phyloP scores from a whole-genome alignment of 2,888 invertebrate species.

The Morpho achilles region DNA sequence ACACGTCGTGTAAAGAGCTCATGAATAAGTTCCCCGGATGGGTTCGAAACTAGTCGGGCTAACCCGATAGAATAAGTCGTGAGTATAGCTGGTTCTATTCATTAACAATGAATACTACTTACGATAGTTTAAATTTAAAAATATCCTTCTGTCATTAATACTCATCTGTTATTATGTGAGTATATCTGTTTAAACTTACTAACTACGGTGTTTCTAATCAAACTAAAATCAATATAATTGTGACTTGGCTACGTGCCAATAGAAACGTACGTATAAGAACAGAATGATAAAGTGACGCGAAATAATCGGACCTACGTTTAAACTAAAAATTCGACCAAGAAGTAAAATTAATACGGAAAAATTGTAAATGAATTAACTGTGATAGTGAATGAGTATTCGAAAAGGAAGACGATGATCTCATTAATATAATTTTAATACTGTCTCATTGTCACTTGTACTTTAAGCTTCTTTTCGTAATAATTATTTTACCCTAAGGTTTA shows the following conservation, averaged over 20 bases:
- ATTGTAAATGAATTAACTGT: slow-evolving; percentile 69
- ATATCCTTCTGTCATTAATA: slow-evolving; percentile 5
- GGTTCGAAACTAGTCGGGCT: too few species aligned
- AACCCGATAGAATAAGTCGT: too few species aligned
- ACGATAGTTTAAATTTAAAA: neutral
- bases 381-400: slow-evolving; percentile 54
- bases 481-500: slow-evolving; percentile 14
- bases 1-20: too few species aligned
- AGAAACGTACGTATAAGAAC: neutral
- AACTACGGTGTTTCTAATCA: too few species aligned
- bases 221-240: too few species aligned
- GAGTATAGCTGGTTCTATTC: too few species aligned
- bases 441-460: slow-evolving; percentile 8
- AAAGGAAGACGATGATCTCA: slow-evolving; percentile 36
- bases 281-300: neutral
- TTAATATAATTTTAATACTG: slow-evolving; percentile 18
- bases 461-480: slow-evolving; percentile 16
- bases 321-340: slow-evolving; percentile 52
- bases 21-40: too few species aligned
- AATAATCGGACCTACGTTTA: slow-evolving; percentile 7
- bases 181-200: neutral
- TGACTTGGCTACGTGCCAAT: neutral
- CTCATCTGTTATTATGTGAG: slow-evolving; percentile 13
- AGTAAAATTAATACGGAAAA: slow-evolving; percentile 50
- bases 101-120: too few species aligned